Percentiles rank a stretch among this genome's conserved stretches.
Evolutionary conservation across 2,888 invertebrate genomes (phyloP).

Genomic region (Hyposoter didymator): DNA sequence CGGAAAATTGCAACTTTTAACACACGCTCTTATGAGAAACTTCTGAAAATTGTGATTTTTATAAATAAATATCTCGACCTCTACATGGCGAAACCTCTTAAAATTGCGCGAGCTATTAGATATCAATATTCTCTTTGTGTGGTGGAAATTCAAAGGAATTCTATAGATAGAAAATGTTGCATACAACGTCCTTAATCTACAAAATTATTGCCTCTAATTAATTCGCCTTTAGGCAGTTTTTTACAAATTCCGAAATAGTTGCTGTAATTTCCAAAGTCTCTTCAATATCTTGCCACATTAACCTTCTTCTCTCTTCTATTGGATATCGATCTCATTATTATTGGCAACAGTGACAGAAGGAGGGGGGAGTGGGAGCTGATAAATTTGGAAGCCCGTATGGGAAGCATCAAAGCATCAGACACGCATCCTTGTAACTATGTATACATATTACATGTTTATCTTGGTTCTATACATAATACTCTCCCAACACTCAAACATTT

Average conservation of each 20-base stretch:
- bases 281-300: background rate
- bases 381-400: conserved; percentile 49
- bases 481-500: conserved; percentile 27
- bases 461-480: conserved; percentile 4
- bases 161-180: no score
- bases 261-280: no score
- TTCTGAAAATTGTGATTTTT: no score
- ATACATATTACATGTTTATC: conserved; percentile 19
- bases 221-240: background rate
- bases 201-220: background rate
- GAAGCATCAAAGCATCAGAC: conserved; percentile 48
- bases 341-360: conserved; percentile 20
- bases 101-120: no score
- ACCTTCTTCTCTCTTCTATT: background rate
- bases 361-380: conserved; percentile 38
- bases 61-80: no score
- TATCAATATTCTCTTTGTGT: no score
- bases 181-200: background rate
- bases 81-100: no score
- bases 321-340: background rate
- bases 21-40: no score
- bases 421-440: conserved; percentile 25
- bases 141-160: no score
- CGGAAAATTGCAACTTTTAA: no score
- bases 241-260: background rate